Evolutionary conservation across 2,113 vertebrate species (phyloP), one percentile per base, ranked within the genome.

Genomic region (Hypanus sabinus): DNA sequence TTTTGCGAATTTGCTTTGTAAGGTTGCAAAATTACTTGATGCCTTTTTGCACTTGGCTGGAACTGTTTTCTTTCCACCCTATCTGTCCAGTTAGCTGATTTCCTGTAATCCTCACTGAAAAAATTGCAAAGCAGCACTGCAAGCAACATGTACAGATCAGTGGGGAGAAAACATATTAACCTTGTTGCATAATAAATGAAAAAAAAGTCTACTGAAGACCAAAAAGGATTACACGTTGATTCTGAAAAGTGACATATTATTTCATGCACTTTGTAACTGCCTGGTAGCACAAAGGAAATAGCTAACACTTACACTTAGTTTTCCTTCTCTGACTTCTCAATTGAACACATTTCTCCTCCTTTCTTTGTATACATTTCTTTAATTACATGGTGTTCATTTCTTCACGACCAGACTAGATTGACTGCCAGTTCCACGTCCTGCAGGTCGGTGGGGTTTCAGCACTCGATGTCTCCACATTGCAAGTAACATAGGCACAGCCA

Each of bases 191-290:
- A 93, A 73, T 93, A 93, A 46, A 73, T 93, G 36, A 30, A 38
- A 65, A 73, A 71, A 73, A 73, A 0, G 6, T 71, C 65, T 93
- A 55, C 91, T 93, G n/a, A 20, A 46, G 68, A 24, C 68, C 91
- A 55, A 36, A 93, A 93, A 93, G 70, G 91, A 93, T 93, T 93
- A 73, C 91, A 55, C 91, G 55, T 70, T 93, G 55, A 93, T 73
- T 68, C 91, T 93, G 70, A 73, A 46, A 93, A 93, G 91, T 93
- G 91, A 93, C 73, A 73, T 93, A 73, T 75, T 93, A 73, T 36
- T 93, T 93, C 36, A 46, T 22, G 38, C 33, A 73, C 22, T 90
- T 90, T 65, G 65, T 90, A 90, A 30, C 85, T 65, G 85, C 85
- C n/a, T 33, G 11, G 33, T 57, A 27, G 24, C 71, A 91, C 62